Percentiles rank a stretch among this genome's conserved stretches.
Evolutionary conservation across 2,888 invertebrate species (phyloP).

Genomic region (Unio pictorum): DNA sequence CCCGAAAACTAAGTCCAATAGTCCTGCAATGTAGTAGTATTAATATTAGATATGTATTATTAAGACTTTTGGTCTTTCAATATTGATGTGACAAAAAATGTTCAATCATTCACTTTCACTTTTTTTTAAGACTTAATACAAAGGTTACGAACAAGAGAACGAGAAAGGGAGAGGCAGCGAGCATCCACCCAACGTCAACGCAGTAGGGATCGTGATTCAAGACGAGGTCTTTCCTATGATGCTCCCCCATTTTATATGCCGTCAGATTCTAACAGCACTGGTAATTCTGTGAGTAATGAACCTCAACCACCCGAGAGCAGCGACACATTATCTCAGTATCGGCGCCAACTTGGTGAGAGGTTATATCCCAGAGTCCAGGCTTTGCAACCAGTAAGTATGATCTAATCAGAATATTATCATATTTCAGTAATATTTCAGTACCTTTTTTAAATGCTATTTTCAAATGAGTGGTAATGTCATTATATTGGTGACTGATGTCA

Average conservation of each 20-base stretch:
- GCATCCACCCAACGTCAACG: slow-evolving; percentile 69
- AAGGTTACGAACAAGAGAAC: slow-evolving; percentile 73
- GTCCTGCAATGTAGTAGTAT: too few species aligned
- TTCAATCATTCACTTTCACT: neutral
- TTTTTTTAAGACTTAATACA: slow-evolving; percentile 74
- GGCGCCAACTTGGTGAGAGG: slow-evolving; percentile 93
- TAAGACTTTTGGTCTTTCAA: too few species aligned
- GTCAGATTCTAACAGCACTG: slow-evolving; percentile 74
- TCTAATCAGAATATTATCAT: neutral
- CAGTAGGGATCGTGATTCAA: slow-evolving; percentile 77
- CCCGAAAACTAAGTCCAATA: too few species aligned
- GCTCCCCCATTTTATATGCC: slow-evolving; percentile 82
- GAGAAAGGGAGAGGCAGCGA: slow-evolving; percentile 52
- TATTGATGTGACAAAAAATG: neutral
- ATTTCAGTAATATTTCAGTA: too few species aligned
- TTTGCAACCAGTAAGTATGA: slow-evolving; percentile 70
- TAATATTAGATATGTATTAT: too few species aligned
- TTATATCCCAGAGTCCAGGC: slow-evolving; percentile 86
- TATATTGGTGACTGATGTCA: too few species aligned
- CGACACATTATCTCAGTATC: slow-evolving; percentile 76
- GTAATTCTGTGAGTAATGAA: slow-evolving; percentile 17
- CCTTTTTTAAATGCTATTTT: too few species aligned
- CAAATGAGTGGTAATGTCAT: too few species aligned
- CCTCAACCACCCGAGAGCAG: slow-evolving; percentile 29
- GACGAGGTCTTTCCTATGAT: slow-evolving; percentile 84